These are phyloP conservation scores for Drosophila azteca DNA, from an alignment of 1,140 invertebrate genomes.

Conservation along the genomic window DNA sequence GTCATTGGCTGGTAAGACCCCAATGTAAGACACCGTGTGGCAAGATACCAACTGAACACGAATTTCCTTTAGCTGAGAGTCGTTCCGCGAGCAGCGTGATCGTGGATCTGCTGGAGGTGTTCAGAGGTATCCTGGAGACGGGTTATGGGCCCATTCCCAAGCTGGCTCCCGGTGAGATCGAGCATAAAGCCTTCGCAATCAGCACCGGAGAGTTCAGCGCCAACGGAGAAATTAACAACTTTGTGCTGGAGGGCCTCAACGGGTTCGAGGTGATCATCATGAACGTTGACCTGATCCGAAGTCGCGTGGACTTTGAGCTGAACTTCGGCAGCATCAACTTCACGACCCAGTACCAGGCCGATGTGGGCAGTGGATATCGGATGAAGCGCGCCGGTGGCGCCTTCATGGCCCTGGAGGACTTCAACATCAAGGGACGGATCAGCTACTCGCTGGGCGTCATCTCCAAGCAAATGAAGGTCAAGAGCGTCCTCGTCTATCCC, in stretches of 20 bases:
- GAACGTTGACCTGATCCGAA: conserved; percentile 25
- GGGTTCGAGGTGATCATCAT: conserved; percentile 56
- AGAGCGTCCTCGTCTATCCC: conserved; percentile 50
- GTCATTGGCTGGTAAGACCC: conserved; percentile 42
- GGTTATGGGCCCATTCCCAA: conserved; percentile 65
- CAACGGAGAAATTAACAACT: conserved; percentile 35
- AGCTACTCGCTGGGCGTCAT: conserved; percentile 55
- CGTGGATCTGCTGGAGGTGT: conserved; percentile 43
- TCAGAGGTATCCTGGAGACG: conserved; percentile 52
- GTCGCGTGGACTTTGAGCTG: conserved; percentile 47
- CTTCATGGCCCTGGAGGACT: conserved; percentile 67
- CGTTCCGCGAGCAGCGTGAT: conserved; percentile 59
- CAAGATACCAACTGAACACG: not conserved
- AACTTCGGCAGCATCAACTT: conserved; percentile 58
- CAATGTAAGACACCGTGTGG: no score
- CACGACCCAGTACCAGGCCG: conserved; percentile 59
- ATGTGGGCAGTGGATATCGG: conserved; percentile 44
- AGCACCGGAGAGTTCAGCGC: conserved; percentile 45
- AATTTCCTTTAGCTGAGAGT: conserved; percentile 36
- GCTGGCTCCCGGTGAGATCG: conserved; percentile 50
- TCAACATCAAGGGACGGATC: conserved; percentile 50
- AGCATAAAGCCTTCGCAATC: conserved; percentile 43
- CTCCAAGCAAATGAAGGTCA: conserved; percentile 44
- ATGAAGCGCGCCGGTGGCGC: conserved; percentile 60
- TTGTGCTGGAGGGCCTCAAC: conserved; percentile 62